Base-by-base conservation (phyloP, 2,113 vertebrate genomes). In the Noturus placidus region DNA sequence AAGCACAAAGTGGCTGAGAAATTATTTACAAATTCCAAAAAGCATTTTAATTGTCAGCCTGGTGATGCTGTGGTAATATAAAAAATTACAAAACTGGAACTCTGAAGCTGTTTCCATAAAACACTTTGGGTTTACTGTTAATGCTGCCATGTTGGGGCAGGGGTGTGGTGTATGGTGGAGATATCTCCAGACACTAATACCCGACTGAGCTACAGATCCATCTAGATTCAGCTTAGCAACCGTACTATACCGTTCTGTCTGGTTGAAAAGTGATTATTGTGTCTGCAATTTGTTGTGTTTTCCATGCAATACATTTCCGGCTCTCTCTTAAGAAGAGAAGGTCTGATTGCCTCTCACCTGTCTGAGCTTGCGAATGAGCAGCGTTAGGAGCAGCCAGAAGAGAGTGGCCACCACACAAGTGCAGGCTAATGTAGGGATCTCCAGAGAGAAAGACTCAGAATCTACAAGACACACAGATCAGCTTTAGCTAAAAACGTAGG, bases 281-380 rank as follows among this genome's bases (percentile, higher is more conserved):
- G 30, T 38, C 33, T 72, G 69, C 20, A 22, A 22, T 20, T 38
- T 72, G 69, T 38, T 38, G 5, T 30, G 76, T 78, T 52, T 78
- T 30, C 27, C 27, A 54, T 17, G 27, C 27, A 50, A 38, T n/a
- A 42, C 17, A 63, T 25, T n/a, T 46, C 10, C 1, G n/a, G 20
- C 27, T 25, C 56, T 76, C 30, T 7, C 30, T n/a, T 15, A 30
- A 61, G 2, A 22, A 52, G 15, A 50, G 76, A 54, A 42, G 7
- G 3, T 70, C 27, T 52, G 42, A 61, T 19, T 84, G 81, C 27
- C 10, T 38, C 93, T 92, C 82, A 95, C 94, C 93, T 94, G 95
- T 94, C 94, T 98, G 81, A 99, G 92, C 93, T 97, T 99, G 70
- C 97, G 95, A 91, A 99, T 99, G 87, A 99, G 96, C 86, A 99